These are phyloP conservation scores for Trachymyrmex septentrionalis DNA, from an alignment of 1,140 invertebrate genomes.

Conservation along the genomic window DNA sequence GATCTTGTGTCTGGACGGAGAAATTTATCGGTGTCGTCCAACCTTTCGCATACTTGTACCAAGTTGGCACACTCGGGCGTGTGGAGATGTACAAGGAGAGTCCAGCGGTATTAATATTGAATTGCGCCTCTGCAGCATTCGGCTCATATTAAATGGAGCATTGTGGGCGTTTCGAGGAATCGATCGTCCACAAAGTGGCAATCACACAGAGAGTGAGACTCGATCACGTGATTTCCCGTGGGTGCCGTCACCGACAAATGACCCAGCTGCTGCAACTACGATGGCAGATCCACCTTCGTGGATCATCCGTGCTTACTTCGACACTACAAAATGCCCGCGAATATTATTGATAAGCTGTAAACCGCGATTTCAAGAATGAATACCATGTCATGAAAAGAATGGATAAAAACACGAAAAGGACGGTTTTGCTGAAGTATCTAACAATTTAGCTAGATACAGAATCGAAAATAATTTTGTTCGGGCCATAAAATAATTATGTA, in stretches of 20 bases:
- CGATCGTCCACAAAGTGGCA: constrained; percentile 83
- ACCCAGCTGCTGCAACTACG: constrained; percentile 71
- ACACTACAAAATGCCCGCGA: constrained; percentile 63
- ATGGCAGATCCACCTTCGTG: constrained; percentile 65
- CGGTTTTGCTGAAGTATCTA: no score
- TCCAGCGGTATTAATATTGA: constrained; percentile 66
- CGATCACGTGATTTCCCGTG: constrained; percentile 86
- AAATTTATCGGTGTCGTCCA: constrained; percentile 44
- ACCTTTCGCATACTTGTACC: constrained; percentile 22
- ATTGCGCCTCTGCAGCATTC: constrained; percentile 42
- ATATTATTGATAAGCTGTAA: constrained; percentile 63
- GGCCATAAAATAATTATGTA: no score
- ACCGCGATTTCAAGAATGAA: background rate
- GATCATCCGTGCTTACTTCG: constrained; percentile 74
- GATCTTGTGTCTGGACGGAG: constrained; percentile 24
- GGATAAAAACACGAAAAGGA: background rate
- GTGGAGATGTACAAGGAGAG: constrained; percentile 18
- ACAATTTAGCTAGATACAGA: no score
- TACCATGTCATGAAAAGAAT: background rate
- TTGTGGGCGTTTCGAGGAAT: constrained; percentile 77
- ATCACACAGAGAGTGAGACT: constrained; percentile 83
- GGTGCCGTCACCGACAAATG: constrained; percentile 84
- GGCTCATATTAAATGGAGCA: constrained; percentile 78
- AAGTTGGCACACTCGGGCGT: background rate
- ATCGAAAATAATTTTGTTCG: no score